A percentile compares a stretch with the other conserved stretches of the same genome.
phyloP scores from a whole-genome alignment of 1,140 invertebrate species.

The Drosophila teissieri region DNA sequence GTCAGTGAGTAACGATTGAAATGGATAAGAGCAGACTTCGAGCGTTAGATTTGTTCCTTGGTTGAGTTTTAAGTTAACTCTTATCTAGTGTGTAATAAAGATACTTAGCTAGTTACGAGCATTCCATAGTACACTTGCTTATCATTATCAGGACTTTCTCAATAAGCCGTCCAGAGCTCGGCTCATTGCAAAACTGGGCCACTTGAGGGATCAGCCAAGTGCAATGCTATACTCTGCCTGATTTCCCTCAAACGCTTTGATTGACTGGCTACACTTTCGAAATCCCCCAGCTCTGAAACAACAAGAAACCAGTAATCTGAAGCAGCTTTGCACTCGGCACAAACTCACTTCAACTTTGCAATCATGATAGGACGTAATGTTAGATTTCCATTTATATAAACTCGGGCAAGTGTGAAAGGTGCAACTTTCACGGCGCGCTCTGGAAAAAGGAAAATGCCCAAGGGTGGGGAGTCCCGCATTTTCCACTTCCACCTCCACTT shows the following conservation, averaged over 20 bases:
- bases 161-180: background rate
- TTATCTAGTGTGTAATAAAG: conserved; percentile 13
- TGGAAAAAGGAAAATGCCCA: background rate
- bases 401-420: conserved; percentile 73
- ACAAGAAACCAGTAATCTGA: conserved; percentile 32
- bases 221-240: conserved; percentile 3
- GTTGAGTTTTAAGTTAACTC: conserved; percentile 2
- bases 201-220: background rate
- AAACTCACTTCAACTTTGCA: conserved; percentile 84
- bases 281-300: conserved; percentile 36
- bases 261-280: conserved; percentile 67
- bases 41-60: conserved; percentile 7
- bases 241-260: conserved; percentile 32
- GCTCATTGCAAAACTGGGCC: background rate
- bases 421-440: conserved; percentile 27
- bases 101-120: conserved; percentile 16
- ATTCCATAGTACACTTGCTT: conserved; percentile 17
- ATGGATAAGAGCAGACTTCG: background rate
- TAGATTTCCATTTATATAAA: conserved; percentile 84
- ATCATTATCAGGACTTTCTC: background rate
- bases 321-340: conserved; percentile 65
- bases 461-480: background rate
- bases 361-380: conserved; percentile 82
- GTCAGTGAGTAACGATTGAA: conserved; percentile 23
- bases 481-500: background rate